Base-by-base conservation (phyloP, 1,140 invertebrate species). In the Drosophila guanche region DNA sequence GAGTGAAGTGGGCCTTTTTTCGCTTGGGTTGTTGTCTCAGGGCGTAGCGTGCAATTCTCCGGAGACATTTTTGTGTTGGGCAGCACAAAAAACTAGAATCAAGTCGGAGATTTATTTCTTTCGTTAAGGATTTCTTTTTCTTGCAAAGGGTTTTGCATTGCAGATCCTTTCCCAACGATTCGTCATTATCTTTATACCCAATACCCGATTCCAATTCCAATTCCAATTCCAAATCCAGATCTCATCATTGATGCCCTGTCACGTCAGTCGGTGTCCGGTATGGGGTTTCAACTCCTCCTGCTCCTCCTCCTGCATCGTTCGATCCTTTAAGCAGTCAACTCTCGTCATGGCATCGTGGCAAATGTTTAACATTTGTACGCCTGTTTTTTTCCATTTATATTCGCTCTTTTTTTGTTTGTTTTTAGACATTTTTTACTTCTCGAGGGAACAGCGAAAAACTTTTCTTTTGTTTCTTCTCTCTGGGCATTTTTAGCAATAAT, bases 331-430 rank as follows among this genome's bases (percentile, higher is more conserved):
- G 50, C 65, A 84, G 66, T 84, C 80, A 76, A 46, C 62, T 65
- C 81, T 88, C 74, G 83, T 81, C 77, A 88, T 88, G 81, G 83
- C 58, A 74, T 86, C 81, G 80, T 85, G 80, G 80, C 80, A 85
- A 85, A 85, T 85, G 80, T 85, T 85, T 81, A 85, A 85, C 80
- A 85, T 86, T 85, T 85, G 81, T 85, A 86, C 80, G 80, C 81
- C 77, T 86, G 81, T 85, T 85, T 85, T 85, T 86, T 75, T 63
- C 63, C 57, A 62, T 67, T 61, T 68, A 58, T 62, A 59, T 63
- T 76, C 52, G 16, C 16, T 20, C 14, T 54, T 56, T 45, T 50
- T 56, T 25, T 57, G 8, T 29, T 61, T 61, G 23, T 61, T 61
- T 75, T 58, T 47, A 8, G 41, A 2, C 8, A 63, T 79, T 75